Percentiles rank a stretch among this genome's conserved stretches.
Evolutionary conservation across 2,888 invertebrate genomes (phyloP).

Genomic region (Eurytoma californica): DNA sequence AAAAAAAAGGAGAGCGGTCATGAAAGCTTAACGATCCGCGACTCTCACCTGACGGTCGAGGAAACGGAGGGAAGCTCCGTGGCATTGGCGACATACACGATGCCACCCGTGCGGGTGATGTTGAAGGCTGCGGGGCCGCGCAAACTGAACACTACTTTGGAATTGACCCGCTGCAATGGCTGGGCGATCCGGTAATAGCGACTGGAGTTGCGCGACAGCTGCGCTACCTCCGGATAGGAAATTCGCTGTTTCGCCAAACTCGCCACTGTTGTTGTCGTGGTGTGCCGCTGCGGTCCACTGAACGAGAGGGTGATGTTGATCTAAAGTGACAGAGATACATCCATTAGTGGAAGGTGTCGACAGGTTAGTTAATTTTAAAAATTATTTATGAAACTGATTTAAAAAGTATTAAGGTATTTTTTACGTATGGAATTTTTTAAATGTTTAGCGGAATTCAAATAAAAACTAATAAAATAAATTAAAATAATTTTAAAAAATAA

Average conservation of each 20-base stretch:
- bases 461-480: no score
- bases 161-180: conserved; percentile 61
- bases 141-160: conserved; percentile 61
- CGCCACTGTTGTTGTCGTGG: conserved; percentile 64
- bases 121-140: conserved; percentile 74
- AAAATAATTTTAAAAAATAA: no score
- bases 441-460: no score
- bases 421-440: no score
- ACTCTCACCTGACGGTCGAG: conserved; percentile 73
- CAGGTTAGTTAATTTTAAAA: no score
- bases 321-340: conserved; percentile 57
- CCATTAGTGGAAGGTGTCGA: no score
- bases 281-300: conserved; percentile 67
- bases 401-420: no score
- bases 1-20: not conserved
- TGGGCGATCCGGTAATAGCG: conserved; percentile 66
- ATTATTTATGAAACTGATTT: no score
- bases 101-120: conserved; percentile 78
- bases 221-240: conserved; percentile 62
- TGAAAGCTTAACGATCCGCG: not conserved
- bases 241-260: conserved; percentile 58
- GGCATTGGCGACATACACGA: conserved; percentile 78
- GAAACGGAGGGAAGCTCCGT: conserved; percentile 73
- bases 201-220: conserved; percentile 62
- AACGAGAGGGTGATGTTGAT: conserved; percentile 68